Percentiles rank a stretch among this genome's conserved stretches.
Conservation (phyloP, 2,888 invertebrate species). For the Leistus spinibarbis region DNA sequence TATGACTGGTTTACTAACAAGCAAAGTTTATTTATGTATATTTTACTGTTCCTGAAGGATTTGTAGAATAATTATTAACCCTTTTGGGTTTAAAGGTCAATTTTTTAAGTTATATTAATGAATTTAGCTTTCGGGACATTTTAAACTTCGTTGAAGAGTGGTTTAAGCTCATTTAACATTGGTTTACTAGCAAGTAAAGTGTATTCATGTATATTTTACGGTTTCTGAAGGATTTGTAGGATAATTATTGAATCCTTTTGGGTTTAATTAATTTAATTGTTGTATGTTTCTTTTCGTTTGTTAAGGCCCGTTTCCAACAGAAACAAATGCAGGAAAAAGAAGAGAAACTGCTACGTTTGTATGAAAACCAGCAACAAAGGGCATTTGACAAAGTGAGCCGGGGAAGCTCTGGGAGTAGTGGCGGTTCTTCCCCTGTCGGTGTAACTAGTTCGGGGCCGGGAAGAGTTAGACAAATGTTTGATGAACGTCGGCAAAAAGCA, state of each 20-base stretch:
- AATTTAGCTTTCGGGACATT: too few species aligned
- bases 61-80: too few species aligned
- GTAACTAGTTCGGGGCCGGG: constrained; percentile 39
- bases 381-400: constrained; percentile 65
- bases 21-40: too few species aligned
- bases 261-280: background rate
- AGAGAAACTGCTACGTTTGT: constrained; percentile 73
- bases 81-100: too few species aligned
- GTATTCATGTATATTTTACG: too few species aligned
- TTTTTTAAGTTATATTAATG: too few species aligned
- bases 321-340: constrained; percentile 82
- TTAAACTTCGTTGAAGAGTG: too few species aligned
- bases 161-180: too few species aligned
- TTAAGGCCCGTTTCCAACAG: constrained; percentile 82
- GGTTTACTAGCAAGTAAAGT: too few species aligned
- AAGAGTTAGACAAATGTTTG: constrained; percentile 83
- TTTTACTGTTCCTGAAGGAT: too few species aligned
- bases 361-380: constrained; percentile 70
- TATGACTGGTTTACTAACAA: too few species aligned
- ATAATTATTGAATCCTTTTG: background rate
- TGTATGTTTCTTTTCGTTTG: constrained; percentile 40
- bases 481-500: constrained; percentile 75
- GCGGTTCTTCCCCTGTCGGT: constrained; percentile 42
- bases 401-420: constrained; percentile 60
- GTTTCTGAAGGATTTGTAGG: too few species aligned